Conservation (phyloP, 2,888 invertebrate species). For the Argyresthia albistria region DNA sequence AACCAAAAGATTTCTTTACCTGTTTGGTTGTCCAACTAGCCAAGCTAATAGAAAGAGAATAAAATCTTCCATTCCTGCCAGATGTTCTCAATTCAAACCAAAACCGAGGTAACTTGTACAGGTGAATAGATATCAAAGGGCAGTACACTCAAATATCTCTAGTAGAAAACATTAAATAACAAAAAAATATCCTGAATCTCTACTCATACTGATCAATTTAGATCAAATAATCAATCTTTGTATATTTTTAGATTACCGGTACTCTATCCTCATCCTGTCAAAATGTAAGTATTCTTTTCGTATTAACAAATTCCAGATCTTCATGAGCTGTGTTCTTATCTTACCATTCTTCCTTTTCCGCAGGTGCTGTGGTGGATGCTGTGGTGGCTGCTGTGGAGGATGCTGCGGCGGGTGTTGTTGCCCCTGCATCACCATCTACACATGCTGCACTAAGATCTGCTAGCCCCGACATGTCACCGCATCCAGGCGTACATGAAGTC, state of each 20-base stretch:
- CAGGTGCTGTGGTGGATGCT: conserved; percentile 40
- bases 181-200: conserved; percentile 9
- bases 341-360: conserved; percentile 3
- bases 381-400: conserved; percentile 24
- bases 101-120: background rate
- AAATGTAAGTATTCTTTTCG: conserved; percentile 22
- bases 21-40: no score
- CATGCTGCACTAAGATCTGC: conserved; percentile 61
- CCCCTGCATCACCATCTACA: conserved; percentile 53
- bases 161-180: conserved; percentile 23
- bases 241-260: background rate
- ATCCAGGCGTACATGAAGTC: no score
- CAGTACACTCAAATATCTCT: conserved; percentile 42
- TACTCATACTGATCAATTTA: background rate
- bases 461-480: conserved; percentile 12
- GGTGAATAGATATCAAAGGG: conserved; percentile 2
- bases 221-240: no score
- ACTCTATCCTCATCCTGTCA: conserved; percentile 9
- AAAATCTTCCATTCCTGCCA: background rate
- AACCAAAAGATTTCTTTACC: no score
- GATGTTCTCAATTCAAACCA: background rate
- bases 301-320: no score
- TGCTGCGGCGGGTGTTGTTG: conserved; percentile 34
- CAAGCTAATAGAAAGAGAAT: background rate
- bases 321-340: background rate